Evolutionary conservation across 2,797 vertebrate species (phyloP), one percentile per base, ranked within the genome.

Genomic region (Diglossa cyanea): DNA sequence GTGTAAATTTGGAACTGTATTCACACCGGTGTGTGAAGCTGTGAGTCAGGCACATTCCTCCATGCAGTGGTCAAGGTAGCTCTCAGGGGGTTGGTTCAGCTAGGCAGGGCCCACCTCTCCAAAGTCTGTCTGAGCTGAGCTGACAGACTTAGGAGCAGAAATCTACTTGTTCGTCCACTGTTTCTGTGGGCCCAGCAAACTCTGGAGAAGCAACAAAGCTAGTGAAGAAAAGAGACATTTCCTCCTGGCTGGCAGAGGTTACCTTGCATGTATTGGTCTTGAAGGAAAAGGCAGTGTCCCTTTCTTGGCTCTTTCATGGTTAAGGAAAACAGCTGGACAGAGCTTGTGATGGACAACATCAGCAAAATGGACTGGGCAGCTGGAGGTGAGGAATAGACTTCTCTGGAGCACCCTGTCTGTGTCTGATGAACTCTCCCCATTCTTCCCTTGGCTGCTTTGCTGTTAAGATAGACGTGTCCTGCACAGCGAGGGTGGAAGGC

Each of bases 321-420:
- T 86, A 83, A 88, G 45, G 42, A 63, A 65, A 84, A 60, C 71
- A 54, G 7, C 33, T 0, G 4, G 60, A 77, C 7, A 6, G 54
- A 82, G 35, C 39, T 58, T 62, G 44, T n/a, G 45, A 53, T 51
- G 78, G 57, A 74, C 55, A 40, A 86, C 71, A 72, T n/a, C 33
- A 54, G 35, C 42, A 57, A 70, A 86, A 90, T 10, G 79, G 67
- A 89, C 86, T 35, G 50, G 11, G 48, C 1, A 0, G 31, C 81
- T 95, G 61, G 35, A 93, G 90, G 89, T 95, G 94, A 96, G 87
- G 53, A 95, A 62, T 47, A 95, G 91, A 54, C 28, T 72, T 73
- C 35, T 44, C 31, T 45, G 61, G 47, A 91, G 15, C 48, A 62
- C 8, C 13, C 47, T 75, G 18, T 61, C 31, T 78, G 0, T 48